Evolutionary conservation across 2,113 vertebrate genomes (phyloP), one percentile per base, ranked within the genome.

Genomic region (Phrynocephalus versicolor): DNA sequence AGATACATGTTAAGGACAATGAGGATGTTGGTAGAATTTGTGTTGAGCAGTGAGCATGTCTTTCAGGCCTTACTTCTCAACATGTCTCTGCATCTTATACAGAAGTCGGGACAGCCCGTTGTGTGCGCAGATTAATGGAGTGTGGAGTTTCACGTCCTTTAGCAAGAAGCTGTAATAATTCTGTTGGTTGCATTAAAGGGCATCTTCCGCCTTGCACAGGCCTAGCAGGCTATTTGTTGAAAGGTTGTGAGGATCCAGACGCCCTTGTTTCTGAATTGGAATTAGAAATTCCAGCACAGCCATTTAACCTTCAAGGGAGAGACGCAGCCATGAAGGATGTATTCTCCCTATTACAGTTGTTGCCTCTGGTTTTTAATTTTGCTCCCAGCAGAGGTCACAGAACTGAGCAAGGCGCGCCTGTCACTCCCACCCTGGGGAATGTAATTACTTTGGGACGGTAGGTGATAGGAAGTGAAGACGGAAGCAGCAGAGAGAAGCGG

Each of bases 321-420:
- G 84, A 76, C 70, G 45, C 39, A 79, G 65, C 79, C 1, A 1
- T 27, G 64, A 88, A 45, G 30, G 79, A 78, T 83, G 41, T 62
- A 23, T 81, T 84, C 23, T 15, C 2, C 9, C 0, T 8, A 0
- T 70, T 80, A 41, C 23, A 64, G 70, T 23, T 76, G 77, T 72
- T 88, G 41, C 79, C 64, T 58, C 76, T 15, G 69, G 30, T 1
- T 82, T 86, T 58, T 86, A 67, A 87, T 81, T 88, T 76, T 70
- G 14, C 21, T 78, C 71, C 74, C 67, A 2, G 0, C 0, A 1
- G 33, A 62, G 57, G 37, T 18, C 0, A 0, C 79, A 78, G 71
- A 87, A 58, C 71, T 35, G 30, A 27, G 85, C 82, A 79, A 78
- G 65, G 83, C 0, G 0, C 23, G 12, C 69, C 55, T 85, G 82